Evolutionary conservation across 2,888 invertebrate species (phyloP), one percentile per base, ranked within the genome.

Genomic region (Antitype chi): DNA sequence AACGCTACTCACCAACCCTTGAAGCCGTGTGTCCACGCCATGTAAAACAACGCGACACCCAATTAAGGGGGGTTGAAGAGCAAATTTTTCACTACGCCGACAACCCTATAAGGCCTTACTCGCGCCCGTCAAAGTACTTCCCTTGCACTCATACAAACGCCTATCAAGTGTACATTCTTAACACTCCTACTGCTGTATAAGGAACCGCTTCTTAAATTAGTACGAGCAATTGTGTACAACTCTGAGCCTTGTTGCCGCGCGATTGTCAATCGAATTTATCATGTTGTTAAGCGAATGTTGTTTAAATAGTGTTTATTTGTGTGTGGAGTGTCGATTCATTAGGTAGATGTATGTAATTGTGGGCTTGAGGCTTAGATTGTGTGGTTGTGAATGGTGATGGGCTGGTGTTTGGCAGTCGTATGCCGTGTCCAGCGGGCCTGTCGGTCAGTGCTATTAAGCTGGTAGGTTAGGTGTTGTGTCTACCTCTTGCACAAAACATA

Each of bases 171-270:
- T 89, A 93, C 93, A 94, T 94, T 96, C 96, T 95, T 94, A 95
- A 93, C 96, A 94, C 95, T 91, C 91, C 90, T 78, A 78, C 70
- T 86, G 74, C 96, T 96, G 88, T 97, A 96, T 94, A 96, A 93
- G 96, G 96, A 84, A 92, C 96, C 96, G 96, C 94, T 89, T 88
- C 90, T 91, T 96, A 95, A 96, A 96, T 96, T 96, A 96, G 96
- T 94, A 94, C 90, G 88, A 88, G 91, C 96, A 95, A 96, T 96
- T 96, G 96, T 96, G 91, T 91, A 92, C 90, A 92, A 92, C 91
- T 90, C 86, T 92, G 90, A 91, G 87, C 90, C 90, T 90, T 92
- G 93, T 93, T 91, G 84, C 84, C 78, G 85, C 70, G 69, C 83
- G 86, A 89, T 89, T 89, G 89, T 89, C 89, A 89, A 87, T 89